phyloP scores from a whole-genome alignment of 2,888 invertebrate genomes.

The Trachelus tabidus region DNA sequence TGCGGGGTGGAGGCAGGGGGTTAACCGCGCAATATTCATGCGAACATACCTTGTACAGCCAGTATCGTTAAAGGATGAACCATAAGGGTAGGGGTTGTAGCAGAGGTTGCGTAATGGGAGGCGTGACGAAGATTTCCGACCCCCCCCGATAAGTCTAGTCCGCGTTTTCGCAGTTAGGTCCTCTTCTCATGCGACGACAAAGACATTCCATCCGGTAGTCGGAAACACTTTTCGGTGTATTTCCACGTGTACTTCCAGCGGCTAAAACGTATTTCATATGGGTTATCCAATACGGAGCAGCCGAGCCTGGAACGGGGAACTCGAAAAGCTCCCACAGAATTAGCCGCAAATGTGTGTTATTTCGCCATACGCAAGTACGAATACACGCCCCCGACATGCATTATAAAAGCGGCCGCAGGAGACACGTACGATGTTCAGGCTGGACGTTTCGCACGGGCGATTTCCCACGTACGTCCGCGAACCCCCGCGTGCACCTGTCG shows the following conservation, averaged over 20 bases:
- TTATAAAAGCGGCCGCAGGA: constrained; percentile 47
- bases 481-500: constrained; percentile 14
- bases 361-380: constrained; percentile 39
- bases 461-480: constrained; percentile 57
- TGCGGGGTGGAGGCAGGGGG: neutral
- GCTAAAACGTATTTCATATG: neutral
- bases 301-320: constrained; percentile 5
- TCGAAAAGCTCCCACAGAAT: constrained; percentile 48
- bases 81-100: neutral
- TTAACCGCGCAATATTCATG: neutral
- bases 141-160: constrained; percentile 1
- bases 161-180: neutral
- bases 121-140: constrained; percentile 11
- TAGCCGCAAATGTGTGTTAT: constrained; percentile 58
- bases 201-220: neutral
- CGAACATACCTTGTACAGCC: neutral
- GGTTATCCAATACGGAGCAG: neutral
- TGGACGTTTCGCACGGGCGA: constrained; percentile 49
- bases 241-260: neutral
- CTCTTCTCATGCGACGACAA: constrained; percentile 7
- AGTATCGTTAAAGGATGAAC: constrained; percentile 2
- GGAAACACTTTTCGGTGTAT: constrained; percentile 17
- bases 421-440: neutral
- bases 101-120: constrained; percentile 15
- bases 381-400: constrained; percentile 44